Base-by-base conservation (phyloP, 1,140 invertebrate genomes). In the Augochlora pura region DNA sequence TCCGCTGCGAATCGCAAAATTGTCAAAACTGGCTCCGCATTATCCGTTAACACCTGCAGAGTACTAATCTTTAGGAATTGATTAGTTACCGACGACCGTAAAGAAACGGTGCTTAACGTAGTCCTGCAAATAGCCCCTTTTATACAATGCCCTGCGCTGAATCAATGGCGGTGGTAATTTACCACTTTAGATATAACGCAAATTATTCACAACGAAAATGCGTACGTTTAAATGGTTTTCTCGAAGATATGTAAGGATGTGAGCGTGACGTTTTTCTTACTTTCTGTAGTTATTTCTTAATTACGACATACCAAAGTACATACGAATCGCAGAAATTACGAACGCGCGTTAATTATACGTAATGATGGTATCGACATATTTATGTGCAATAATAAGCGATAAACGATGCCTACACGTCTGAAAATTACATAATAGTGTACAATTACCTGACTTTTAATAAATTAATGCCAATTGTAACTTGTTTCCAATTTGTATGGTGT, bases 21-120 rank as follows among this genome's bases (percentile, higher is more conserved):
- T 85, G 88, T 83, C 63, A 69, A 82, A 86, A 90, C 89, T 89
- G 87, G 83, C 90, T 88, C 87, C 86, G 66, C 75, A 77, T 75
- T 75, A 52, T 52, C 18, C 23, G 46, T 60, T 70, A 18, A 46
- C 16, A 57, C 42, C 72, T 64, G 25, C 21, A 16, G 57, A 69
- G 49, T 39, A 46, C 4, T 21, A 16, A 0, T 3, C 27, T 23
- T 39, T 32, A 18, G 25, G 16, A 38, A 39, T 52, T 54, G 16
- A 16, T 52, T 52, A 4, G 49, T 21, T 18, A n/a, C 49, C 21
- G 16, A 46, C 42, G 12, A 46, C 14, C 10, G 10, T 32, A 18
- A 21, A 49, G 32, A 54, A 9, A 25, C 10, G 25, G 21, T 9
- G 27, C 32, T 54, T 27, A 18, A 65, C 10, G 16, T 46, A 49